Conservation (phyloP, 2,113 vertebrate genomes). For the Theropithecus gelada region DNA sequence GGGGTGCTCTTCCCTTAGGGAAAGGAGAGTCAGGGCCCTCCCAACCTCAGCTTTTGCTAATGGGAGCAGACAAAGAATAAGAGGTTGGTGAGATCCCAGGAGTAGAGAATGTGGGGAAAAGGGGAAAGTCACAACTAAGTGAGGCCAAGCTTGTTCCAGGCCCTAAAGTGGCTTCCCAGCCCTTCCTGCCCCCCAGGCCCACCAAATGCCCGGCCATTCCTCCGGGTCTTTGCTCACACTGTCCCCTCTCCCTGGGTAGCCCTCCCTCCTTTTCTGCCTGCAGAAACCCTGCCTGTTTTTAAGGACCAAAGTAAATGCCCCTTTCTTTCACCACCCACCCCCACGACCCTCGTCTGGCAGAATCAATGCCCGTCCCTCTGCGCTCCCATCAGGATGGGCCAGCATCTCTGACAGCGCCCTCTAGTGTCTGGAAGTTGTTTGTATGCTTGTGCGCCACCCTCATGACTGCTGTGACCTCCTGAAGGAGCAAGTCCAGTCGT, state of each 20-base stretch:
- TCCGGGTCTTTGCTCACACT: neutral
- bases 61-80: neutral
- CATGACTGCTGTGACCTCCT: neutral
- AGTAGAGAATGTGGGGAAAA: neutral
- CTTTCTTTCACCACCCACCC: neutral
- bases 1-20: neutral
- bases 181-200: neutral
- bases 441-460: no score
- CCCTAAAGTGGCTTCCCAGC: neutral
- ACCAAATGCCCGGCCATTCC: neutral
- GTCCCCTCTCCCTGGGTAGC: neutral
- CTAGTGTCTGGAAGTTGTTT: neutral
- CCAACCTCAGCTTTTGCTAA: neutral
- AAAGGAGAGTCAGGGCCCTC: neutral
- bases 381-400: neutral
- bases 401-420: neutral
- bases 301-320: neutral
- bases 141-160: neutral
- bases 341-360: neutral
- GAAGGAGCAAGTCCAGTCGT: neutral
- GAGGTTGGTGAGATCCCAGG: neutral
- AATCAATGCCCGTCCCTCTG: neutral
- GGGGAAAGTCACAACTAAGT: neutral
- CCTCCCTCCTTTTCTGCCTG: neutral
- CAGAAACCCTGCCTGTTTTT: neutral